Conservation (phyloP, 2,888 invertebrate species). For the Leptinotarsa tumamoca region DNA sequence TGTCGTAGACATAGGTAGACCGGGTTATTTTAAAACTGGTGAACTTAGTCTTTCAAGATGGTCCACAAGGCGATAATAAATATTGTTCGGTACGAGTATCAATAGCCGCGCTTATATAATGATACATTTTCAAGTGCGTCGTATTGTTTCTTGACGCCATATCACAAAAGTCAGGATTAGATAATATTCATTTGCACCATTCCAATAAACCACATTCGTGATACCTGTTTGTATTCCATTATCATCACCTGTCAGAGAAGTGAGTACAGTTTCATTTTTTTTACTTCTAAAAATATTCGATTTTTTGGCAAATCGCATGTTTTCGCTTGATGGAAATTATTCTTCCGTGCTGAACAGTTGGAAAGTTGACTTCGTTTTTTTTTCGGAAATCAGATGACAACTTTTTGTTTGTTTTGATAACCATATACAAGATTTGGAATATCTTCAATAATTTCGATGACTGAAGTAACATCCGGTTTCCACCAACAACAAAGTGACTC, state of each 20-base stretch:
- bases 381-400: background rate
- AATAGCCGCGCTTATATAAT: slow-evolving; percentile 14
- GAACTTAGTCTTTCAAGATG: slow-evolving; percentile 12
- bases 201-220: slow-evolving; percentile 10
- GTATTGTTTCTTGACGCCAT: slow-evolving; percentile 12
- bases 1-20: slow-evolving; percentile 27
- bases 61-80: slow-evolving; percentile 6
- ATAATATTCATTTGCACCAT: slow-evolving; percentile 13
- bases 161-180: slow-evolving; percentile 15
- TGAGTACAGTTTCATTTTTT: background rate
- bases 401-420: background rate
- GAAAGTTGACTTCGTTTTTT: background rate
- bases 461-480: too few species aligned
- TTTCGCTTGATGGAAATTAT: background rate
- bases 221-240: slow-evolving; percentile 17
- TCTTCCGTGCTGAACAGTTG: background rate
- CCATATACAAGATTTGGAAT: background rate
- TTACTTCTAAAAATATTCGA: background rate
- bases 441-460: background rate
- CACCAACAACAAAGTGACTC: too few species aligned
- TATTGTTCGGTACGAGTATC: slow-evolving; percentile 7
- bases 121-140: background rate
- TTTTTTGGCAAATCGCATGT: slow-evolving; percentile 5
- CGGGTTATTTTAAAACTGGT: slow-evolving; percentile 31
- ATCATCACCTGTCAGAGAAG: slow-evolving; percentile 4